A percentile compares a stretch with the other conserved stretches of the same genome.
These are phyloP conservation scores for Paraplagusia blochii DNA, from an alignment of 2,113 vertebrate species.

Conservation along the genomic window DNA sequence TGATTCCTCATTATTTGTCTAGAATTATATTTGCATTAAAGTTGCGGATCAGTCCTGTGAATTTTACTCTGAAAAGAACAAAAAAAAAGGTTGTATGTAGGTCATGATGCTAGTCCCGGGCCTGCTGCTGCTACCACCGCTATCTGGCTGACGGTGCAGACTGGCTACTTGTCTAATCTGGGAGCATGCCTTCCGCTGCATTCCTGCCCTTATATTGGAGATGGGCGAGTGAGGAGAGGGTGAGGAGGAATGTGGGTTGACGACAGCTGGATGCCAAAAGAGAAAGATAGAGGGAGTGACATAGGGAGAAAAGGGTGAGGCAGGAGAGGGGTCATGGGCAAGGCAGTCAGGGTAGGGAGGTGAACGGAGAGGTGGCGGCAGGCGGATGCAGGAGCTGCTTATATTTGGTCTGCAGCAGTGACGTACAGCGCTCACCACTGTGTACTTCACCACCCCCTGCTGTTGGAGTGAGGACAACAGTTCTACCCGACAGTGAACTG, in stretches of 20 bases:
- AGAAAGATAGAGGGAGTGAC: constrained; percentile 15
- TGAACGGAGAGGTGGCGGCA: too few relatives aligned
- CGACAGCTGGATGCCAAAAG: constrained; percentile 58
- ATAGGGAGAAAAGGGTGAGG: too few relatives aligned
- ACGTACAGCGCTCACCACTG: constrained; percentile 21
- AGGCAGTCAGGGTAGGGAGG: too few relatives aligned
- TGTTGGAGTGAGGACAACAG: constrained; percentile 12
- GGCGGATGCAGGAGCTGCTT: too few relatives aligned
- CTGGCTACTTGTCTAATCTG: constrained; percentile 66
- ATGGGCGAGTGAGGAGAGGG: background rate
- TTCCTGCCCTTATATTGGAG: constrained; percentile 73
- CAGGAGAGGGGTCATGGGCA: too few relatives aligned
- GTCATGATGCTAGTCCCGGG: constrained; percentile 4
- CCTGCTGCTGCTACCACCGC: constrained; percentile 37
- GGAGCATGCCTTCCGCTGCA: constrained; percentile 53
- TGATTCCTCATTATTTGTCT: too few relatives aligned
- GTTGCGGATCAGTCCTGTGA: background rate
- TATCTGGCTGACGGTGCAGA: constrained; percentile 35
- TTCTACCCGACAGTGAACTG: constrained; percentile 28
- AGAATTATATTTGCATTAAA: too few relatives aligned
- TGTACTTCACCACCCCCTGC: constrained; percentile 8
- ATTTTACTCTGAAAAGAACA: constrained; percentile 4
- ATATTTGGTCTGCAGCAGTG: too few relatives aligned
- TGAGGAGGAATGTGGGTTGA: constrained; percentile 18
- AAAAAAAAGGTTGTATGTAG: constrained; percentile 9